Conservation (phyloP, 2,797 vertebrate genomes). For the Danio kyathit region DNA sequence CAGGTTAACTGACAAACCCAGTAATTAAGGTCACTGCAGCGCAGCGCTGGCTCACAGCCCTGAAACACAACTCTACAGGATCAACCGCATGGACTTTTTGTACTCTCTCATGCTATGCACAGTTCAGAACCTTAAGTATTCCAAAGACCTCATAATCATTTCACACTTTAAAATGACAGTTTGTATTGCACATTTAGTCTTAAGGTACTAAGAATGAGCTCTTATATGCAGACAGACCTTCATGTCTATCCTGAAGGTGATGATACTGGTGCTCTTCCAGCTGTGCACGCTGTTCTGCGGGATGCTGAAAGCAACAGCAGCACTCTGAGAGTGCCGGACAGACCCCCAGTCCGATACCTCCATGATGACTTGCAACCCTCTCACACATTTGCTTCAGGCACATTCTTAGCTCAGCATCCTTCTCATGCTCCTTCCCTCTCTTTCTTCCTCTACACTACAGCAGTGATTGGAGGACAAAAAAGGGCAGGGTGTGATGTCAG, state of each 20-base stretch:
- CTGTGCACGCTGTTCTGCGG: constrained; percentile 33
- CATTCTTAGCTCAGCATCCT: constrained; percentile 37
- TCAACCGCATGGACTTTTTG: constrained; percentile 5
- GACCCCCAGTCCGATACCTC: constrained; percentile 20
- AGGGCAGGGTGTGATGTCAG: constrained; percentile 21
- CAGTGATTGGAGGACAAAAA: constrained; percentile 45
- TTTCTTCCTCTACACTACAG: constrained; percentile 14
- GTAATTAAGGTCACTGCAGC: constrained; percentile 45
- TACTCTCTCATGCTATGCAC: background rate
- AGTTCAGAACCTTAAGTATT: background rate
- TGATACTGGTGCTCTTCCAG: constrained; percentile 59
- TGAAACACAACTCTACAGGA: constrained; percentile 32
- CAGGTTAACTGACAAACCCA: constrained; percentile 15
- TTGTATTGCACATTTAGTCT: background rate
- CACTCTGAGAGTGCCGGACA: constrained; percentile 12
- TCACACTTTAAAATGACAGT: background rate
- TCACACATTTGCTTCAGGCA: constrained; percentile 27
- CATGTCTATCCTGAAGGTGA: constrained; percentile 64
- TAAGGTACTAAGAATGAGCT: background rate
- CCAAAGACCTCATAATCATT: background rate
- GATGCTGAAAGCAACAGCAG: constrained; percentile 15
- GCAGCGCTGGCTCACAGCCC: constrained; percentile 46
- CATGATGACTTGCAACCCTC: constrained; percentile 41
- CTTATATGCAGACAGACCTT: constrained; percentile 57
- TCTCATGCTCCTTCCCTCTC: constrained; percentile 23